phyloP scores from a whole-genome alignment of 2,888 invertebrate species.

The Onthophagus sagittarius region DNA sequence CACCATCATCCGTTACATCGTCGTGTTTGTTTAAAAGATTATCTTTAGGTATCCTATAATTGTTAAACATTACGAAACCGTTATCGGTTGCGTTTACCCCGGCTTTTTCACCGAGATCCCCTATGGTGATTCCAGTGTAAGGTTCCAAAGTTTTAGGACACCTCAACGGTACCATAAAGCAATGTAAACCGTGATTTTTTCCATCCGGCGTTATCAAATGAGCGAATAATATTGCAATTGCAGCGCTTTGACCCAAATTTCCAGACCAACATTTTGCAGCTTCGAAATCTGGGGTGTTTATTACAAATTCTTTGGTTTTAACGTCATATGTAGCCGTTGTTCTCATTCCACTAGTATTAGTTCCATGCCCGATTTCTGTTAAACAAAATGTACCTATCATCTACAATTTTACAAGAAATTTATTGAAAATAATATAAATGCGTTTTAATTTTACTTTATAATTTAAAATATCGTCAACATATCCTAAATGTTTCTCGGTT shows the following conservation, averaged over 20 bases:
- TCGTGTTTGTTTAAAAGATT: constrained; percentile 80
- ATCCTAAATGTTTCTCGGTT: constrained; percentile 55
- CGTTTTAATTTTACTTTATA: neutral
- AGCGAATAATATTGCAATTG: constrained; percentile 84
- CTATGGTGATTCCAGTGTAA: constrained; percentile 76
- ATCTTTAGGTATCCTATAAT: constrained; percentile 75
- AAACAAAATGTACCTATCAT: constrained; percentile 74
- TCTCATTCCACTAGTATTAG: constrained; percentile 83
- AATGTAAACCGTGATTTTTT: constrained; percentile 77
- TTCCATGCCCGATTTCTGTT: constrained; percentile 89
- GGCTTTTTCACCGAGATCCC: constrained; percentile 90
- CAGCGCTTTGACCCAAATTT: constrained; percentile 73
- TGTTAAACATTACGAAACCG: constrained; percentile 69
- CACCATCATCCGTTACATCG: constrained; percentile 80
- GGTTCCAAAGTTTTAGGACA: constrained; percentile 68
- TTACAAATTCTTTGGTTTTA: constrained; percentile 65
- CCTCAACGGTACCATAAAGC: constrained; percentile 84
- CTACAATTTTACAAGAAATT: constrained; percentile 35
- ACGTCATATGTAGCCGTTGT: constrained; percentile 81
- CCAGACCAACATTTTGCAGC: constrained; percentile 85
- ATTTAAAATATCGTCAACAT: constrained; percentile 46
- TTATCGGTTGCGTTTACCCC: constrained; percentile 92
- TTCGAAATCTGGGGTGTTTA: constrained; percentile 73
- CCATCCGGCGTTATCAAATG: constrained; percentile 79
- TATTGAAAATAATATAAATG: too few species aligned